Evolutionary conservation across 2,113 vertebrate genomes (phyloP).

Genomic region (Mustela nigripes): DNA sequence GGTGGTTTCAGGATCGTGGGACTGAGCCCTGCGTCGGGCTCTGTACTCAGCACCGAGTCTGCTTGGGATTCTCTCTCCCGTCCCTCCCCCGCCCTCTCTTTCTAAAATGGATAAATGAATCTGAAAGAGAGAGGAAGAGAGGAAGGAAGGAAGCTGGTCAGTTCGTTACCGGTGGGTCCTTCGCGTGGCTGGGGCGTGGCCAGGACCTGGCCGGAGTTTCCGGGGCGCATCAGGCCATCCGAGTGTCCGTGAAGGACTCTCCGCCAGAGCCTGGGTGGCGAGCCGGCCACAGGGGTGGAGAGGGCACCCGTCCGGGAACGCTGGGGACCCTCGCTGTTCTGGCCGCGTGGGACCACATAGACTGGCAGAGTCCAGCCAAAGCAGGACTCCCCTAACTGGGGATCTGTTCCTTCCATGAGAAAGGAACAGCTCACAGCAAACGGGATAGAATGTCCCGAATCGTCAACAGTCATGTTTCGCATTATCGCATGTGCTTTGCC

Average conservation of each 20-base stretch:
- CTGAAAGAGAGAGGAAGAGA: background rate
- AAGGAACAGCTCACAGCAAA: background rate
- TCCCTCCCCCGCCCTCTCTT: background rate
- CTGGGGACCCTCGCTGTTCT: too few species aligned
- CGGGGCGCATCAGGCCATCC: too few species aligned
- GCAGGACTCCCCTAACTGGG: too few species aligned
- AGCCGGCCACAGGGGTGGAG: fast-evolving
- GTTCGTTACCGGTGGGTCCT: too few species aligned
- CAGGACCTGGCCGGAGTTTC: background rate
- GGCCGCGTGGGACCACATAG: background rate
- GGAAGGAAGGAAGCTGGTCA: background rate
- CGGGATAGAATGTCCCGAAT: fast-evolving
- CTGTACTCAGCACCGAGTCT: background rate
- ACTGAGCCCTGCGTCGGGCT: fast-evolving
- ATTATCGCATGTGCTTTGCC: background rate
- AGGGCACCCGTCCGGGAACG: background rate
- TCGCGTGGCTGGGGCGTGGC: fast-evolving
- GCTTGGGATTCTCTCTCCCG: background rate
- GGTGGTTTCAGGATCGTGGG: background rate
- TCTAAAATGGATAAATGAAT: background rate
- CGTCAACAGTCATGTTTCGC: background rate
- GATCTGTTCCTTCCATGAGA: too few species aligned
- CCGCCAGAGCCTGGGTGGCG: too few species aligned
- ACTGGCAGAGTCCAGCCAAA: background rate
- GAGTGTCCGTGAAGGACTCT: background rate